These are phyloP conservation scores for Caretta caretta DNA, from an alignment of 2,113 vertebrate species.

Conservation along the genomic window DNA sequence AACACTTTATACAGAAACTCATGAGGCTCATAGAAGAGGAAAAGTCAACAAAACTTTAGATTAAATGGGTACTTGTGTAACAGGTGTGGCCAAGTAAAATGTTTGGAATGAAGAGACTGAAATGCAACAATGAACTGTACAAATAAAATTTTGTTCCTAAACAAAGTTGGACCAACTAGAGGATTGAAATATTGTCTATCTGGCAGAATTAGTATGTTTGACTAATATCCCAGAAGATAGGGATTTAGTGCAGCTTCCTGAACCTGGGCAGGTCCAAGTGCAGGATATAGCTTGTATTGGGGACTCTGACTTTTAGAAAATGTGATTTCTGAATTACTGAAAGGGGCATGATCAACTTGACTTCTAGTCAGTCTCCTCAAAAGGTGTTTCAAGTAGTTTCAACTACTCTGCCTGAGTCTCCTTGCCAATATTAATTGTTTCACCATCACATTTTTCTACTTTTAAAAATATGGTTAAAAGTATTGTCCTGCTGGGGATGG, in stretches of 20 bases:
- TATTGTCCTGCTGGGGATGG: not conserved
- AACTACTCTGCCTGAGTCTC: not conserved
- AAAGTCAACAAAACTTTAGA: not conserved
- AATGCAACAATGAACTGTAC: not conserved
- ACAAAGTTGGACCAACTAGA: not conserved
- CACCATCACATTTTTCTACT: not conserved
- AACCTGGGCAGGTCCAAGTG: not conserved
- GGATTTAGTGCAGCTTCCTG: not conserved
- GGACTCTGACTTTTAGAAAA: slow-evolving; percentile 13
- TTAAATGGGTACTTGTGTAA: not conserved
- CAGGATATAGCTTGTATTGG: not conserved
- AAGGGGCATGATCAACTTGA: not conserved
- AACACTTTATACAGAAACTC: not conserved
- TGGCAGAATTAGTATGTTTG: not conserved
- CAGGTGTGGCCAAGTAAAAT: not conserved
- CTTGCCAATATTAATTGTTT: not conserved
- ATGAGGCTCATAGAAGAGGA: not conserved
- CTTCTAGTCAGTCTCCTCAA: not conserved
- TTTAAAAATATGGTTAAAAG: not conserved
- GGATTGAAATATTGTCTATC: not conserved
- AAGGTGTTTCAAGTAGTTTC: slow-evolving; percentile 1
- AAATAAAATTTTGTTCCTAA: not conserved
- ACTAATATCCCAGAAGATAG: not conserved
- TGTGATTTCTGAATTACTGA: not conserved
- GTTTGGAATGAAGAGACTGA: not conserved